phyloP scores from a whole-genome alignment of 2,113 vertebrate species.

The Brachyhypopomus gauderio region DNA sequence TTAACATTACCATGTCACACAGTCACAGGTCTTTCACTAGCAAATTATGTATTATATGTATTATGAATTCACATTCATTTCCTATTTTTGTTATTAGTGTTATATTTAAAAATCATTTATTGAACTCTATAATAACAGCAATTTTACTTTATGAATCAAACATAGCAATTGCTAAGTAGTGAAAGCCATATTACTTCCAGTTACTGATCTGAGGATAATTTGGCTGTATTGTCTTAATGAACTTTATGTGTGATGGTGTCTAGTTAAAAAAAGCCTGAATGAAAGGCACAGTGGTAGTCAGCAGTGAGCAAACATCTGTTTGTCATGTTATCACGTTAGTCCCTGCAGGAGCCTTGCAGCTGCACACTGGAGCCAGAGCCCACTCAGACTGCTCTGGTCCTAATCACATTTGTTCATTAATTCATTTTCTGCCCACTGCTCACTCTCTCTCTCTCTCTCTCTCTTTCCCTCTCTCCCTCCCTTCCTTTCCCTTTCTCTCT shows the following conservation, averaged over 20 bases:
- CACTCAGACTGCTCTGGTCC: conserved; percentile 69
- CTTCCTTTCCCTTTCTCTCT: conserved; percentile 54
- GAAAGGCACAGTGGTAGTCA: conserved; percentile 16
- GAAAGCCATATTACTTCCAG: background rate
- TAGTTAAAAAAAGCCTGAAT: background rate
- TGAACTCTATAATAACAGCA: no score
- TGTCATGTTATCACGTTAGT: conserved; percentile 78
- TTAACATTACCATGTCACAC: no score
- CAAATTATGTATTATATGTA: no score
- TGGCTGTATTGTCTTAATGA: background rate
- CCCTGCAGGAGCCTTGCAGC: conserved; percentile 64
- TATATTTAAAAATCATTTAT: no score
- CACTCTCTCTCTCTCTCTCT: conserved; percentile 61
- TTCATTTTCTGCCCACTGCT: conserved; percentile 76
- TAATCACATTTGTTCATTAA: conserved; percentile 80
- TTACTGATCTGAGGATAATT: background rate
- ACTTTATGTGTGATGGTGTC: background rate
- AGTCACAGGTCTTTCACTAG: no score
- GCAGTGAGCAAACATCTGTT: conserved; percentile 74
- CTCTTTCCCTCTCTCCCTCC: conserved; percentile 69
- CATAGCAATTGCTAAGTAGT: background rate
- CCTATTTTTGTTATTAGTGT: no score
- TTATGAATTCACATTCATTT: no score
- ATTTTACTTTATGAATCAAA: no score
- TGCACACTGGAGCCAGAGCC: conserved; percentile 73